Percentiles rank a stretch among this genome's conserved stretches.
These are phyloP conservation scores for Eueremaeus valkanovi DNA, from an alignment of 2,888 invertebrate species.

Conservation along the genomic window DNA sequence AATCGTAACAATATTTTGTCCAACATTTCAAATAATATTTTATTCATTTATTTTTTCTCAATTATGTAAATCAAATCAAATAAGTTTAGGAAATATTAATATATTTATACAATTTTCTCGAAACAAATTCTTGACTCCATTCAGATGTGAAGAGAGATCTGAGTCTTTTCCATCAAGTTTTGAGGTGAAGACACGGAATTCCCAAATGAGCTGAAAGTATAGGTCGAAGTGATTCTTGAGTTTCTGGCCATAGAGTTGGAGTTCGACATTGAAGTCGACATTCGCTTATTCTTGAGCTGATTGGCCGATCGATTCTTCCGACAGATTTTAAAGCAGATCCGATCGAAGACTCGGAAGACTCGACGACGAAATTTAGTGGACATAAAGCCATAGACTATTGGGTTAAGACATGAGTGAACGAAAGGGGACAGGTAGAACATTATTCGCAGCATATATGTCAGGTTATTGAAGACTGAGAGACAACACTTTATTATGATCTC, in stretches of 20 bases:
- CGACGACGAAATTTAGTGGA: slow-evolving; percentile 51
- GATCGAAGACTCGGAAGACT: slow-evolving; percentile 49
- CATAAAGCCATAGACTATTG: slow-evolving; percentile 53
- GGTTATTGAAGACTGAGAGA: slow-evolving; percentile 49
- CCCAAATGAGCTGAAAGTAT: slow-evolving; percentile 41
- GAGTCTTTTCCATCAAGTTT: background rate
- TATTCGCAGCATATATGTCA: slow-evolving; percentile 51
- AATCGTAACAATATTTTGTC: too few relatives aligned
- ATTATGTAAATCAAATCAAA: too few relatives aligned
- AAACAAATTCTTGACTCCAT: too few relatives aligned
- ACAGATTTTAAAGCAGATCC: slow-evolving; percentile 33
- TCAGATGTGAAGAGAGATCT: background rate
- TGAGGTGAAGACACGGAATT: slow-evolving; percentile 18
- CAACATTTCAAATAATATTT: too few relatives aligned
- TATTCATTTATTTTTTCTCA: too few relatives aligned
- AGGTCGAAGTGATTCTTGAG: slow-evolving; percentile 40
- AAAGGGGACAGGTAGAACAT: slow-evolving; percentile 52
- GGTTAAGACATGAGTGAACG: slow-evolving; percentile 53
- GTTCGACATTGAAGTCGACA: slow-evolving; percentile 31
- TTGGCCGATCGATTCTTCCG: background rate
- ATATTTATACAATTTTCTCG: too few relatives aligned
- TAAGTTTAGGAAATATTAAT: too few relatives aligned
- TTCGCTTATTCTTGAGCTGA: background rate
- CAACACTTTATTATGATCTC: slow-evolving; percentile 53
- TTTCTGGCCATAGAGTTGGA: slow-evolving; percentile 34